These are phyloP conservation scores for Nymphicus hollandicus DNA, from an alignment of 2,113 vertebrate genomes.

Conservation along the genomic window DNA sequence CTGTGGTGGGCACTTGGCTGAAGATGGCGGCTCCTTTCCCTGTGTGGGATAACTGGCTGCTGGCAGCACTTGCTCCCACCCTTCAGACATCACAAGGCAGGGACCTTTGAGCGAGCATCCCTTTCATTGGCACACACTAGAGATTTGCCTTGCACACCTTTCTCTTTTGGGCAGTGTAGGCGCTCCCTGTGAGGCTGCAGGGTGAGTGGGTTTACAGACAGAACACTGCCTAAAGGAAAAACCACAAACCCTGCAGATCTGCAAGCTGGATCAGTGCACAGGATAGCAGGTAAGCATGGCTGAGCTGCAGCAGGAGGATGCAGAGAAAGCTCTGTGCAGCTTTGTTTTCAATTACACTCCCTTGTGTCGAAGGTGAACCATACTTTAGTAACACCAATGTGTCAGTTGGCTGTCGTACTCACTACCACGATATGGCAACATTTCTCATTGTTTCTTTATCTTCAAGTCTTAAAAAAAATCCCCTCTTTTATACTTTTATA, in stretches of 20 bases:
- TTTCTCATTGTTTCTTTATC: background rate
- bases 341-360: background rate
- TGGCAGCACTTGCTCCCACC: background rate
- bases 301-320: background rate
- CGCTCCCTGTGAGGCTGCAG: background rate
- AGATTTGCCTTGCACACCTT: background rate
- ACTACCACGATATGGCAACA: background rate
- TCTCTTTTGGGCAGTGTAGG: background rate
- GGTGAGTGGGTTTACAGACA: background rate
- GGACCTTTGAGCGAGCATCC: background rate
- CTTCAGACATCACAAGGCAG: background rate
- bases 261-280: background rate
- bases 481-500: background rate
- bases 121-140: rapidly evolving
- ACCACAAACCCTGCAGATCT: background rate
- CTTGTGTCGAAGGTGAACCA: background rate
- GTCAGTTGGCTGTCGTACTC: background rate
- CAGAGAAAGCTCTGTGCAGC: background rate
- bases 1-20: rapidly evolving
- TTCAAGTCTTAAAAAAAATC: background rate
- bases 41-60: background rate
- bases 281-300: background rate
- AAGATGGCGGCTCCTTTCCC: rapidly evolving
- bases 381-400: background rate
- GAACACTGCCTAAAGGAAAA: background rate